Base-by-base conservation (phyloP, 2,797 vertebrate species). In the Girardinus metallicus region DNA sequence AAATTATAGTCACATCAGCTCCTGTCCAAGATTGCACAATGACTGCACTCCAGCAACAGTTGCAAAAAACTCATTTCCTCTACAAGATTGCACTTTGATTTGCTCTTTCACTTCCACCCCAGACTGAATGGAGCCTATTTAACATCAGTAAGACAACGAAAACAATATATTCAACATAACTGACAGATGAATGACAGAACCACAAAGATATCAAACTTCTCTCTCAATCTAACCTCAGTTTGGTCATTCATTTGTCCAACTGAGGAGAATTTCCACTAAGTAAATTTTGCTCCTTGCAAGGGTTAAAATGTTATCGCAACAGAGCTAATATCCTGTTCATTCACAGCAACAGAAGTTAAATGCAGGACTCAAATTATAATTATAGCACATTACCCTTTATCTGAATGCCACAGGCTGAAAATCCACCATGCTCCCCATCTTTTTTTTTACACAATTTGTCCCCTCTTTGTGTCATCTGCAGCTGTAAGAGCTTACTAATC, bases 381-480 rank as follows among this genome's bases (percentile, higher is more conserved):
- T n/a, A 76, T 29, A 18, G 73, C 8, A 76, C 26, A 34, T 53
- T 75, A 31, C 23, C 71, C 46, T 72, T 11, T 68, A 55, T 46
- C 1, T 74, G 23, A 51, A n/a, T 55, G 23, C 21, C n/a, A 23
- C 26, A 82, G 76, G 66, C 74, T 62, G 31, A 85, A 76, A 66
- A 71, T 74, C 46, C 23, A 75, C 21, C 78, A 70, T 43, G 13
- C 53, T 71, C 60, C 31, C 75, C 70, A 44, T 49, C 73, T 64
- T 47, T 76, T 76, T 76, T 79, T 66, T 85, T 41, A 57, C 80
- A 76, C 71, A 68, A 70, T 46, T 36, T 29, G 36, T 64, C 77
- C 80, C 57, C 78, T 62, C 66, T 78, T 34, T 77, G 73, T 90
- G 86, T 90, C 88, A 92, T 81, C 81, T 92, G 84, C 91, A 90